Conservation (phyloP, 2,113 vertebrate species). For the Microcebus ravelobensis region DNA sequence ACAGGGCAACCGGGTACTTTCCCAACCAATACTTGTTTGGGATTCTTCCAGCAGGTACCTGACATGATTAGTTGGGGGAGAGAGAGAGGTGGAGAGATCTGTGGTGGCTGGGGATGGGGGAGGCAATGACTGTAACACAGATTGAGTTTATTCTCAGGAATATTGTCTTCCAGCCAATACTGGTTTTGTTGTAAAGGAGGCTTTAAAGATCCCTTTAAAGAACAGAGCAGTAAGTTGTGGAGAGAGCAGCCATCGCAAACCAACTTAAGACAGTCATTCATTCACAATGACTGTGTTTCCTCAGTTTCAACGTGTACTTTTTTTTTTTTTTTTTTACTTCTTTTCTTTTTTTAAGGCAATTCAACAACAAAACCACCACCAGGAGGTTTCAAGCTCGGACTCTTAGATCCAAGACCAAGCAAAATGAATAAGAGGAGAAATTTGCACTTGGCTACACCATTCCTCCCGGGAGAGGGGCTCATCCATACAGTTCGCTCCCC, state of each 20-base stretch:
- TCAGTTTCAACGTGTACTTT: neutral
- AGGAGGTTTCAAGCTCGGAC: neutral
- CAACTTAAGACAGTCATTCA: neutral
- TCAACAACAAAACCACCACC: neutral
- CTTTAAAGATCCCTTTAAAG: neutral
- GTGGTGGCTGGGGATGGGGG: too few relatives aligned
- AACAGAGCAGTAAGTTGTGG: neutral
- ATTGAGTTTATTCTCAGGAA: neutral
- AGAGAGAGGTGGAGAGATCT: neutral
- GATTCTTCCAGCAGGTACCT: neutral
- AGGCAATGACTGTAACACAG: neutral
- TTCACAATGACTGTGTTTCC: neutral
- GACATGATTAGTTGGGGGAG: neutral
- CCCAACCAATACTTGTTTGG: too few relatives aligned
- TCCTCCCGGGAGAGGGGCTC: neutral
- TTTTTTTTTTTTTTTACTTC: too few relatives aligned
- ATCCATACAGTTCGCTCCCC: too few relatives aligned
- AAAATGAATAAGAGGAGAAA: neutral
- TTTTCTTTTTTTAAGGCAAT: too few relatives aligned
- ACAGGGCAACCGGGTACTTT: too few relatives aligned
- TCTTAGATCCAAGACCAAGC: neutral
- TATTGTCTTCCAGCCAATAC: neutral
- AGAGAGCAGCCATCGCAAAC: neutral
- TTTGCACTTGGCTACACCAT: too few relatives aligned
- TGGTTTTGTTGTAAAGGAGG: neutral